Evolutionary conservation across 2,113 vertebrate genomes (phyloP).

Genomic region (Bettongia penicillata): DNA sequence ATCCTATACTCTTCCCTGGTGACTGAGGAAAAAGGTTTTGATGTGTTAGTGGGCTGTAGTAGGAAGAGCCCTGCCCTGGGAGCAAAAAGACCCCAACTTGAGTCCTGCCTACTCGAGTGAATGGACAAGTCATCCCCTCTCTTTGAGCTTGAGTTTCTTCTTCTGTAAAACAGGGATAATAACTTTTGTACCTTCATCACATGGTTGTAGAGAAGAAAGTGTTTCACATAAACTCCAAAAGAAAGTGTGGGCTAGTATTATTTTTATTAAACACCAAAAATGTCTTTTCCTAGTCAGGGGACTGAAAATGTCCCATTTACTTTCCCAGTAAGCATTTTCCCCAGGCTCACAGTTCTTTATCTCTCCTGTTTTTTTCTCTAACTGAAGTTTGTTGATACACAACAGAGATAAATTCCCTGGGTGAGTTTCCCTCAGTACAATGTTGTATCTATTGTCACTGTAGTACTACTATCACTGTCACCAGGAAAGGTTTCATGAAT

Average conservation of each 20-base stretch:
- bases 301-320: not conserved
- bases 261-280: not conserved
- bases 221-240: not conserved
- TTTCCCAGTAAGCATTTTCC: not conserved
- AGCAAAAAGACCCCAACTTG: not conserved
- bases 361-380: not conserved
- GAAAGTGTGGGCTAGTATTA: not conserved
- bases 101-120: not conserved
- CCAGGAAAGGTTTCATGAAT: slow-evolving; percentile 50
- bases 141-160: not conserved
- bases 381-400: slow-evolving; percentile 31
- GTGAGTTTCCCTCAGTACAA: not conserved
- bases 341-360: not conserved
- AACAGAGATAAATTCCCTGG: slow-evolving; percentile 51
- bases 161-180: not conserved
- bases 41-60: not conserved
- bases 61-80: not conserved
- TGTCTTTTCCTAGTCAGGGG: not conserved
- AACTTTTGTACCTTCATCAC: not conserved
- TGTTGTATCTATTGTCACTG: not conserved
- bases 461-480: not conserved
- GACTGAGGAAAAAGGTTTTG: not conserved
- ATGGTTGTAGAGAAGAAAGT: not conserved
- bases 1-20: not conserved
- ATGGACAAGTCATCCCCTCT: not conserved